A percentile compares a stretch with the other conserved stretches of the same genome.
Conservation (phyloP, 2,113 vertebrate species). For the Saguinus imperator region DNA sequence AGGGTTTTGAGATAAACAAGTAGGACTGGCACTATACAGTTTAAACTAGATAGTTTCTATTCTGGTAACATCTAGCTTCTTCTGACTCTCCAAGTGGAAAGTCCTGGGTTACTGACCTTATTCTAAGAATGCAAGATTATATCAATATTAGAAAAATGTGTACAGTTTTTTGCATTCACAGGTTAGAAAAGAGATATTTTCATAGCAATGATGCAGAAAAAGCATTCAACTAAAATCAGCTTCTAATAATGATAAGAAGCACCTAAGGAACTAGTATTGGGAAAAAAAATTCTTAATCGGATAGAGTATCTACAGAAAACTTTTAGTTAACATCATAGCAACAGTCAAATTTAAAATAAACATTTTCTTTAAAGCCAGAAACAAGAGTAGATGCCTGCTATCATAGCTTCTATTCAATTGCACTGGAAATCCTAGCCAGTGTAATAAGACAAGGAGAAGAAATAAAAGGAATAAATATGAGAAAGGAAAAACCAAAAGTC, state of each 20-base stretch:
- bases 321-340: not conserved
- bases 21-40: not conserved
- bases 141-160: not conserved
- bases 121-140: not conserved
- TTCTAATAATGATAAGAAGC: constrained; percentile 9
- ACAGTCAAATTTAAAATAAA: constrained; percentile 31
- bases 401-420: not conserved
- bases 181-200: not conserved
- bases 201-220: not conserved
- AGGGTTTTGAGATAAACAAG: not conserved
- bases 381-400: not conserved
- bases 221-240: not conserved
- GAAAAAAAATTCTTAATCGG: not conserved
- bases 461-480: not conserved
- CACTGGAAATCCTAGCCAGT: not conserved
- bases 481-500: not conserved
- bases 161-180: not conserved
- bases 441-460: not conserved
- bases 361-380: constrained; percentile 36
- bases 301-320: not conserved
- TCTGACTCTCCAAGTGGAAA: not conserved
- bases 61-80: not conserved
- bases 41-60: not conserved
- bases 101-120: not conserved
- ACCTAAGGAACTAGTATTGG: not conserved